Base-by-base conservation (phyloP, 2,888 invertebrate species). In the Linnaemya tessellans region DNA sequence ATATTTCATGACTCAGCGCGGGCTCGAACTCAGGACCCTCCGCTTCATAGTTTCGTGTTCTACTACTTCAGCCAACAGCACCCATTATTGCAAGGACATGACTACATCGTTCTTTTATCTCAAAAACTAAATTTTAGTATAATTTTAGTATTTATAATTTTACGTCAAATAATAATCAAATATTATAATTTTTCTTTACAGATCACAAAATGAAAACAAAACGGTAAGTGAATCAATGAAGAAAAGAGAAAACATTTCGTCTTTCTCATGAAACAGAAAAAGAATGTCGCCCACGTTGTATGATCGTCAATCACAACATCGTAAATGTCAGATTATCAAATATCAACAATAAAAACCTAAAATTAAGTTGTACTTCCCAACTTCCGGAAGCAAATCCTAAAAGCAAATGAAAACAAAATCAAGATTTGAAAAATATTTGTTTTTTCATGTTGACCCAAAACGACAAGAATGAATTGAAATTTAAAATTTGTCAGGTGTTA, bases 251-350 rank as follows among this genome's bases (percentile, higher is more conserved):
- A 54, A 41, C 30, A 13, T 80, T 43, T 68, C 41, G 67, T 18
- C 25, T 7, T 22, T 54, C 1, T 7, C 25, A 51, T 13, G 15
- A 38, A 20, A 43, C n/a, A 41, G 4, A 35, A 56, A 35, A 22
- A 1, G 71, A 51, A 78, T 87, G 87, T 88, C 89, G 83, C 88
- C 86, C 87, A 87, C 87, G 87, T 87, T 86, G 86, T 70, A 80
- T 43, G 84, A 83, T 81, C 86, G 85, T 87, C 86, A 85, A 87
- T 87, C 87, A 87, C 70, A 58, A 67, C 13, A 22, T 20, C 75
- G 79, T 80, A 79, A 75, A 79, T 79, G 74, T 75, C 82, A 75
- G 81, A 49, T 85, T 80, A 80, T 80, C 20, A 49, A 67, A 41
- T 35, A 65, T 38, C 54, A 54, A 49, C 60, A 84, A 62, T 8